Conservation (phyloP, 1,140 invertebrate species). For the Drosophila equinoxialis region DNA sequence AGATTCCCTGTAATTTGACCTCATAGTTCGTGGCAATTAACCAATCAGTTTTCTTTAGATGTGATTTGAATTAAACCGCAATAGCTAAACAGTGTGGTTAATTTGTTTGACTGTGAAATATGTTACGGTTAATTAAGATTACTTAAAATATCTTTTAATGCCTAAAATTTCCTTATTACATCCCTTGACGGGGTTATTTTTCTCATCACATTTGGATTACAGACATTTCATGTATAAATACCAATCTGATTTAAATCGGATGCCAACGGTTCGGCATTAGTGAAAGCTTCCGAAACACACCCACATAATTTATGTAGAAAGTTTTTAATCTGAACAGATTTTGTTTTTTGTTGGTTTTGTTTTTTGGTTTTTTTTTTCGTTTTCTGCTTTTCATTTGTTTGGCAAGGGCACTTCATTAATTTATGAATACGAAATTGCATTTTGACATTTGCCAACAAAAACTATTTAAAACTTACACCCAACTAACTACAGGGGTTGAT, state of each 20-base stretch:
- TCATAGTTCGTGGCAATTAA: too few species aligned
- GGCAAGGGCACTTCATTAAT: conserved; percentile 68
- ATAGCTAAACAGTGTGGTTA: too few species aligned
- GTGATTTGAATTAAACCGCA: too few species aligned
- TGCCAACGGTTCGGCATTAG: not conserved
- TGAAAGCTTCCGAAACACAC: not conserved
- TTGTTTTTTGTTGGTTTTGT: conserved; percentile 16
- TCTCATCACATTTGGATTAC: conserved; percentile 55
- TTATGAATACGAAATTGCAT: conserved; percentile 79
- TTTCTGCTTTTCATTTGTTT: conserved; percentile 20
- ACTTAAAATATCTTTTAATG: not conserved
- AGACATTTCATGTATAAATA: conserved; percentile 40
- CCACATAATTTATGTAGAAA: conserved; percentile 72
- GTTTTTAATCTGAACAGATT: conserved; percentile 56
- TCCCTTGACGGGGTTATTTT: not conserved
- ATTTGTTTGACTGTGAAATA: too few species aligned
- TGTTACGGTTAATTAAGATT: too few species aligned
- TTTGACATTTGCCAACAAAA: conserved; percentile 75
- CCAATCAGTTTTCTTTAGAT: too few species aligned
- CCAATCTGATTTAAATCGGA: conserved; percentile 47
- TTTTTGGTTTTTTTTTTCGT: too few species aligned
- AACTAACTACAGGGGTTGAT: conserved; percentile 12
- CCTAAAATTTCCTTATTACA: not conserved
- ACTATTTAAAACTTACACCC: conserved; percentile 75
- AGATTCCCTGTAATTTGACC: too few species aligned